phyloP scores from a whole-genome alignment of 1,140 invertebrate species.

The Bombus soroeensis region DNA sequence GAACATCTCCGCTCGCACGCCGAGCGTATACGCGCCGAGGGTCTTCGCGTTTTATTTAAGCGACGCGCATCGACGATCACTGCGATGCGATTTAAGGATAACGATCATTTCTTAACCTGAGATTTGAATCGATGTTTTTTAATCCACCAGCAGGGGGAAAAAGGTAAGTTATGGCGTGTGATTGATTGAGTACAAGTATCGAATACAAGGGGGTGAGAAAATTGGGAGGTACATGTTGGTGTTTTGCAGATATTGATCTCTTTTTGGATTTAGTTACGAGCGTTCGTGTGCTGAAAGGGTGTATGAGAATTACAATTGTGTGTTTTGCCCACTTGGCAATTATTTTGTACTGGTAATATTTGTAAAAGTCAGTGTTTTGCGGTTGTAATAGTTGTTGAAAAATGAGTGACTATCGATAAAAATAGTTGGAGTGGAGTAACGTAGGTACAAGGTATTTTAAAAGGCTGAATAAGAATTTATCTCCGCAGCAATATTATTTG shows the following conservation, averaged over 20 bases:
- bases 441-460: neutral
- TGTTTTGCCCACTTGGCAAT: neutral
- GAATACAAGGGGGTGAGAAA: neutral
- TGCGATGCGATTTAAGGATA: neutral
- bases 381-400: neutral
- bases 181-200: neutral
- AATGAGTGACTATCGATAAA: neutral
- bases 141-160: neutral
- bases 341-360: neutral
- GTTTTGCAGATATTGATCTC: no score
- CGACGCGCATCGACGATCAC: no score
- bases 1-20: constrained; percentile 6
- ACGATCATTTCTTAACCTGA: neutral
- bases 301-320: neutral
- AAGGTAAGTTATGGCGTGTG: neutral
- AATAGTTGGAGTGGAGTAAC: neutral
- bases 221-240: no score
- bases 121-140: neutral
- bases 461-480: neutral
- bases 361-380: neutral
- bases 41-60: neutral
- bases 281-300: no score
- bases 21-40: neutral
- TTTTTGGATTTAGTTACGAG: no score
- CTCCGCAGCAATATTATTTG: no score